Evolutionary conservation across 2,888 invertebrate genomes (phyloP), one percentile per base, ranked within the genome.

Genomic region (Prosopocoilus inquinatus): DNA sequence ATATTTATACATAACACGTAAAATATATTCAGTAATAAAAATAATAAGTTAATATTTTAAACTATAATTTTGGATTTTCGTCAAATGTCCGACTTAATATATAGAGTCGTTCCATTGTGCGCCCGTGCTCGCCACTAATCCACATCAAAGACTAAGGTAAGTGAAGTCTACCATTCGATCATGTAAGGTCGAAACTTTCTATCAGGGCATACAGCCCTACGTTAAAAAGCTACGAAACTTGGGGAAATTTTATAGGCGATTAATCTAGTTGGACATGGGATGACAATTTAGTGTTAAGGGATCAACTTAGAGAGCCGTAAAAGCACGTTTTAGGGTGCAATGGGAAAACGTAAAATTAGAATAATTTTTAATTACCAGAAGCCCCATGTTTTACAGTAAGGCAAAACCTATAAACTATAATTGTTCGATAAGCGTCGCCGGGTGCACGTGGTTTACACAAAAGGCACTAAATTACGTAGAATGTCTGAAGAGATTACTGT

Each of bases 401-500:
- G 34, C 48, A 53, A 47, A 56, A 55, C 47, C 51, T 52, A 47
- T 50, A 59, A 59, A 58, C 57, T 58, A 50, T 60, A 58, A 61
- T 58, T 55, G 54, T 57, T 47, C 56, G 49, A 62, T 54, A 53
- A 50, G 47, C 33, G 50, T 46, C 32, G 34, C 44, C 49, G 47
- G 36, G 52, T 44, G 64, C 62, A 65, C 67, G 66, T 61, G 63
- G 50, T 34, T 57, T 60, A 59, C 53, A 61, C 54, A 50, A 59
- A 60, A 62, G 57, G 63, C 64, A 66, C 54, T 71, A 73, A 74
- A 73, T 72, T 71, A 70, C 69, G 68, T 52, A 61, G 67, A 68
- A 68, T 67, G 69, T 69, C 70, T 68, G 66, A 66, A 67, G 66
- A 70, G 73, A 74, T 74, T 73, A 72, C 70, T 65, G 71, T 67